A percentile compares a stretch with the other conserved stretches of the same genome.
Conservation (phyloP, 2,113 vertebrate species). For the Rhodinocichla rosea region DNA sequence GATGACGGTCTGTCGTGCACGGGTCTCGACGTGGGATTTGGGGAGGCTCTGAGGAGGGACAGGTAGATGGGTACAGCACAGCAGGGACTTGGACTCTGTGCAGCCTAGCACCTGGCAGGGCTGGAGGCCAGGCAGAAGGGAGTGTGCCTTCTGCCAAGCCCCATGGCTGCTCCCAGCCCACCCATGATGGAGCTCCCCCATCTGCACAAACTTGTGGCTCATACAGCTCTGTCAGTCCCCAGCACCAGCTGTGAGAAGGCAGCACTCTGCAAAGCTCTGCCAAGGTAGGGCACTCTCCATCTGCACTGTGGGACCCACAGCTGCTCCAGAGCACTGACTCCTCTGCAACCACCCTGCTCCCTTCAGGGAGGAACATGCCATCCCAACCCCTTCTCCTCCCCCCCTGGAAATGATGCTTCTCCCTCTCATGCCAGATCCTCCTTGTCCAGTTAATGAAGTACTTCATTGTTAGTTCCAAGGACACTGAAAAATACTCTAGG, state of each 20-base stretch:
- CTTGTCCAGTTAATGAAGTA: neutral
- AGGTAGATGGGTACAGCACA: neutral
- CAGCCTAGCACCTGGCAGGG: neutral
- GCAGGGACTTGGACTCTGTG: neutral
- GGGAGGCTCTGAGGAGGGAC: constrained; percentile 81
- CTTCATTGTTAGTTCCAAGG: neutral
- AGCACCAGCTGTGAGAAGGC: neutral
- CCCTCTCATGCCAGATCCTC: neutral
- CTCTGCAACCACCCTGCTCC: neutral
- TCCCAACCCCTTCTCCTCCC: neutral
- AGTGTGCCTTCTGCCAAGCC: neutral
- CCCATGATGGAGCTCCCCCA: neutral
- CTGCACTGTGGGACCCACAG: neutral
- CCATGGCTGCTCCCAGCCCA: neutral
- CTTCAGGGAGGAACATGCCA: neutral
- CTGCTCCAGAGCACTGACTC: neutral
- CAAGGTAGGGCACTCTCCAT: neutral
- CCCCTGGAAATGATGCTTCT: neutral
- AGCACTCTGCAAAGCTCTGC: neutral
- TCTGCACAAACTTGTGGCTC: rapidly evolving
- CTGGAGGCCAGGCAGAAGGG: neutral
- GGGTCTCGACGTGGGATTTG: constrained; percentile 85
- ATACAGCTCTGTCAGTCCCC: neutral
- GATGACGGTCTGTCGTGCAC: constrained; percentile 88
- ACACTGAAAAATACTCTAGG: neutral